A percentile compares a stretch with the other conserved stretches of the same genome.
phyloP scores from a whole-genome alignment of 2,888 invertebrate genomes.

The Koerneria pararmatus region DNA sequence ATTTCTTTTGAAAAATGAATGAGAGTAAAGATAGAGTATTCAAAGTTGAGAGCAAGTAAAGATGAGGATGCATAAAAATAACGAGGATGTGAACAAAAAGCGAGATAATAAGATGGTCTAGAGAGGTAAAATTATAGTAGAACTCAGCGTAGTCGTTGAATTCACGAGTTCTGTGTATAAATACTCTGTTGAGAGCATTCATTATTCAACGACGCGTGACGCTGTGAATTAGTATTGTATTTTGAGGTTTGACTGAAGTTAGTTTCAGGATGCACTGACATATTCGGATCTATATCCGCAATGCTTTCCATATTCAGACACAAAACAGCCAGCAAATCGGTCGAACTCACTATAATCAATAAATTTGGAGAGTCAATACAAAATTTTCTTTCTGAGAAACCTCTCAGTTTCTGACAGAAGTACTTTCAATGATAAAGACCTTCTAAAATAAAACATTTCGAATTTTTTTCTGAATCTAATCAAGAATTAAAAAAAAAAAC shows the following conservation, averaged over 20 bases:
- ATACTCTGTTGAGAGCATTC: not conserved
- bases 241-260: too few relatives aligned
- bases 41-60: too few relatives aligned
- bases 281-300: constrained; percentile 39
- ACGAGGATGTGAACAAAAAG: too few relatives aligned
- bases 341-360: constrained; percentile 29
- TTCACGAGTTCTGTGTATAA: constrained; percentile 5
- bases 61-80: too few relatives aligned
- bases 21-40: too few relatives aligned
- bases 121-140: too few relatives aligned
- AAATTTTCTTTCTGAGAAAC: not conserved
- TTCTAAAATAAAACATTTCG: not conserved
- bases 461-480: not conserved
- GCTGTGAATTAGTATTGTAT: too few relatives aligned
- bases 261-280: too few relatives aligned
- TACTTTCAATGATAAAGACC: not conserved
- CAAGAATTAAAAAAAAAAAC: not conserved
- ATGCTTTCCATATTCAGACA: constrained; percentile 34
- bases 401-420: not conserved
- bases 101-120: too few relatives aligned
- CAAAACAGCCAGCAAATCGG: constrained; percentile 34
- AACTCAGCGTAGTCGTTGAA: too few relatives aligned
- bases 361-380: not conserved
- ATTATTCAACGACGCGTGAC: too few relatives aligned
- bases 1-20: too few relatives aligned